phyloP scores from a whole-genome alignment of 1,140 invertebrate species.

The Polyergus mexicanus region DNA sequence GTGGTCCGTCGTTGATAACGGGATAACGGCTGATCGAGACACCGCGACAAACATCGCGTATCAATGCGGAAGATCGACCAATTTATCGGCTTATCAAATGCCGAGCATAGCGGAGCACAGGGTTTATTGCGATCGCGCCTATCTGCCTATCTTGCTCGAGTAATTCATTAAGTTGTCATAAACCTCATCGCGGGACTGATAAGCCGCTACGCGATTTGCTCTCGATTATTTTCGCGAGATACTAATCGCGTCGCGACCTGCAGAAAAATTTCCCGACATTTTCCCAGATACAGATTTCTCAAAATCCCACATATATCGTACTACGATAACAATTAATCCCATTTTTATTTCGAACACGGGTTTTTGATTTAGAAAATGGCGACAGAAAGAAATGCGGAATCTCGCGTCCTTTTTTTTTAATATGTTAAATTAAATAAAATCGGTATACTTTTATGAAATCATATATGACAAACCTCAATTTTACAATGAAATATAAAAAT shows the following conservation, averaged over 20 bases:
- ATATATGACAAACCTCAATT: too few species aligned
- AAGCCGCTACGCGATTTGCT: conserved; percentile 39
- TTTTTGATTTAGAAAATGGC: too few species aligned
- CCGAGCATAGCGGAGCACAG: conserved; percentile 63
- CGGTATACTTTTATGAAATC: too few species aligned
- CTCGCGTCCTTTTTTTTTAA: too few species aligned
- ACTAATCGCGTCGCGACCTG: not conserved
- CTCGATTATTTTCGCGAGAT: conserved; percentile 61
- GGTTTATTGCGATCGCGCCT: conserved; percentile 57
- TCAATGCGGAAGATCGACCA: conserved; percentile 47
- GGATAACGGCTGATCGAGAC: conserved; percentile 66
- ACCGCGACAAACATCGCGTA: conserved; percentile 49
- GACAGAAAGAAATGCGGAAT: too few species aligned
- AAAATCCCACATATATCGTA: too few species aligned
- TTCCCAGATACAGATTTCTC: too few species aligned
- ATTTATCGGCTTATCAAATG: conserved; percentile 74
- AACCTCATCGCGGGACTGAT: conserved; percentile 50
- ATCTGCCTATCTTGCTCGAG: conserved; percentile 56
- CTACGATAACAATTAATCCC: too few species aligned
- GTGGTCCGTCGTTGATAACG: conserved; percentile 64
- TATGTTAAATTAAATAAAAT: too few species aligned
- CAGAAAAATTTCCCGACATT: too few species aligned
- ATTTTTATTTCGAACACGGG: too few species aligned
- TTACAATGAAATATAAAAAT: too few species aligned
- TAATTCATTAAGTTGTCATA: conserved; percentile 71